phyloP scores from a whole-genome alignment of 2,113 vertebrate species.

The Etheostoma spectabile region DNA sequence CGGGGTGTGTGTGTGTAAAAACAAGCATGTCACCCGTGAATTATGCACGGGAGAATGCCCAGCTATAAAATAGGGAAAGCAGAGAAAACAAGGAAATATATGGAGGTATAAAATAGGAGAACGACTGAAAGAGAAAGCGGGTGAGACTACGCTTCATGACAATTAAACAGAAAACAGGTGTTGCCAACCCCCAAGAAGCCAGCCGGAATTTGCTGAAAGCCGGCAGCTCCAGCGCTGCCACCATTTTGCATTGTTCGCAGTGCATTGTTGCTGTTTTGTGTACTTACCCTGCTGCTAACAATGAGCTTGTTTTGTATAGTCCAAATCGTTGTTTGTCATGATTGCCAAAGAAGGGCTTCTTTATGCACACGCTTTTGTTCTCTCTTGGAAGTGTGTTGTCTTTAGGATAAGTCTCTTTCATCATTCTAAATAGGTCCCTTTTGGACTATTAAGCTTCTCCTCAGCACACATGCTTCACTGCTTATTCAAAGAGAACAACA shows the following conservation, averaged over 20 bases:
- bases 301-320: constrained; percentile 55
- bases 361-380: constrained; percentile 57
- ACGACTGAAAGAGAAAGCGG: constrained; percentile 18
- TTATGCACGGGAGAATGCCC: constrained; percentile 74
- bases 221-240: constrained; percentile 9
- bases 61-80: constrained; percentile 64
- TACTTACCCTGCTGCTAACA: constrained; percentile 45
- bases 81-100: constrained; percentile 53
- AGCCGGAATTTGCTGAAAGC: constrained; percentile 39
- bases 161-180: constrained; percentile 71
- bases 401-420: constrained; percentile 69
- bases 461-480: constrained; percentile 50
- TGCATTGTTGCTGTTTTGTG: constrained; percentile 48
- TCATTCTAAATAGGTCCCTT: constrained; percentile 66
- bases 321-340: constrained; percentile 60
- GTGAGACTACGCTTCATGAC: constrained; percentile 35
- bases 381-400: constrained; percentile 55
- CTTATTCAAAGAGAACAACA: constrained; percentile 65
- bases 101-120: constrained; percentile 45
- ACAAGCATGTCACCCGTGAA: constrained; percentile 79
- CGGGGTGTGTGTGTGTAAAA: constrained; percentile 73
- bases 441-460: constrained; percentile 57
- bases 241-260: constrained; percentile 57
- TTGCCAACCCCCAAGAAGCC: constrained; percentile 33
- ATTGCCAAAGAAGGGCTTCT: constrained; percentile 55